Evolutionary conservation across 2,888 invertebrate genomes (phyloP), one percentile per base, ranked within the genome.

Genomic region (Agrypnus murinus): DNA sequence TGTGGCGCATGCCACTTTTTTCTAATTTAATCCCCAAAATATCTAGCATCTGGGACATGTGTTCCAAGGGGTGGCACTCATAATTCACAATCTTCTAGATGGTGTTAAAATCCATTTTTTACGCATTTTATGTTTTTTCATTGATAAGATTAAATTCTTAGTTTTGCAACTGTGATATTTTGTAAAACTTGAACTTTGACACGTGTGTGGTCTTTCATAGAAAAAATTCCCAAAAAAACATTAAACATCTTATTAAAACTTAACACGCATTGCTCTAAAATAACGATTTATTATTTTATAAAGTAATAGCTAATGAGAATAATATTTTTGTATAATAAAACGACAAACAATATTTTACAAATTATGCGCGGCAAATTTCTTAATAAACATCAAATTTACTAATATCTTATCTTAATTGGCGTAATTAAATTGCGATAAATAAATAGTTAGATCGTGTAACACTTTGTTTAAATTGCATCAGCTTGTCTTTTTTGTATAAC

Each of bases 1-100:
- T n/a, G 40, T 62, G 50, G 55, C 64, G 38, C 64, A 64, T 10
- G 64, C 64, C 64, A 17, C 14, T 60, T 43, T 45, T 55, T 64
- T n/a, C n/a, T 55, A 36, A 12, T 12, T 55, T 17, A 15, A 10
- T 3, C 17, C 1, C n/a, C 1, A 50, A 50, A 36, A 55, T 17
- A 9, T n/a, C 53, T 9, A 36, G 17, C 55, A 55, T 55, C 36
- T 55, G 55, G 3, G 12, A 12, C 12, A 32, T 15, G 10, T 36
- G 36, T 19, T 34, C 10, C n/a, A 14, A n/a, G 1, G 36, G n/a
- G 12, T 25, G 4, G 5, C 8, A n/a, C 6, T 25, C 31, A 17
- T 55, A 55, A 50, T 50, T 50, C n/a, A 25, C 25, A 32, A 10
- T 19, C 31, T 50, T 50, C 31, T 50, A 48, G 25, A 32, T 12